Evolutionary conservation across 2,888 invertebrate genomes (phyloP).

Genomic region (Xestia xanthographa): DNA sequence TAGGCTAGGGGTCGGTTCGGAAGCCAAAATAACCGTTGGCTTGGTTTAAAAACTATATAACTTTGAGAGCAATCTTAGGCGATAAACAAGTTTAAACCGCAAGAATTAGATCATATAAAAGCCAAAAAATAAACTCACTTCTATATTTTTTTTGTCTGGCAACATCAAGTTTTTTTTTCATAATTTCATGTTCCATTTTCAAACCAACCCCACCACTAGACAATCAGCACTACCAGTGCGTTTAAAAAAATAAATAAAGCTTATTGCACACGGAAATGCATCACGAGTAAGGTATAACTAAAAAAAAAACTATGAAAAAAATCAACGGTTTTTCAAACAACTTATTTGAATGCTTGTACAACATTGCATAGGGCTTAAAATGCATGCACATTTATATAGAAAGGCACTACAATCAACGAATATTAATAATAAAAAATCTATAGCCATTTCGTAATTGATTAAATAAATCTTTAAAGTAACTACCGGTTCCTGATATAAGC

Average conservation of each 20-base stretch:
- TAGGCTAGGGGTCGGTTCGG: constrained; percentile 74
- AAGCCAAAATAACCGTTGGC: constrained; percentile 43
- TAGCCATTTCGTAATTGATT: constrained; percentile 65
- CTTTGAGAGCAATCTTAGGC: constrained; percentile 18
- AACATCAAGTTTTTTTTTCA: neutral
- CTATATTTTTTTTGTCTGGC: constrained; percentile 1
- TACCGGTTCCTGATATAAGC: constrained; percentile 61
- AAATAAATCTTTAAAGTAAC: constrained; percentile 61
- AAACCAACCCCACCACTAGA: constrained; percentile 64
- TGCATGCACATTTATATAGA: constrained; percentile 77
- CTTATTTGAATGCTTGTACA: constrained; percentile 71
- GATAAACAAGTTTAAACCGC: neutral
- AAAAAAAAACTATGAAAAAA: constrained; percentile 72
- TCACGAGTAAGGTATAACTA: constrained; percentile 71
- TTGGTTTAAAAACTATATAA: constrained; percentile 3
- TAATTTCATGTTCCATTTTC: neutral
- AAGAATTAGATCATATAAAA: constrained; percentile 1
- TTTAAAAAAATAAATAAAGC: constrained; percentile 69
- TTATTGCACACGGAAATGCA: constrained; percentile 77
- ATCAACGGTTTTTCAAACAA: constrained; percentile 69
- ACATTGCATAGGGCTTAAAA: constrained; percentile 73
- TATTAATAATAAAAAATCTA: constrained; percentile 62
- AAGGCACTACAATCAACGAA: constrained; percentile 79
- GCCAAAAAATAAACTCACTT: neutral
- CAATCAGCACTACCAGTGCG: constrained; percentile 59